phyloP scores from a whole-genome alignment of 53 echinoderm and acorn worm species.

The Paracentrotus lividus region DNA sequence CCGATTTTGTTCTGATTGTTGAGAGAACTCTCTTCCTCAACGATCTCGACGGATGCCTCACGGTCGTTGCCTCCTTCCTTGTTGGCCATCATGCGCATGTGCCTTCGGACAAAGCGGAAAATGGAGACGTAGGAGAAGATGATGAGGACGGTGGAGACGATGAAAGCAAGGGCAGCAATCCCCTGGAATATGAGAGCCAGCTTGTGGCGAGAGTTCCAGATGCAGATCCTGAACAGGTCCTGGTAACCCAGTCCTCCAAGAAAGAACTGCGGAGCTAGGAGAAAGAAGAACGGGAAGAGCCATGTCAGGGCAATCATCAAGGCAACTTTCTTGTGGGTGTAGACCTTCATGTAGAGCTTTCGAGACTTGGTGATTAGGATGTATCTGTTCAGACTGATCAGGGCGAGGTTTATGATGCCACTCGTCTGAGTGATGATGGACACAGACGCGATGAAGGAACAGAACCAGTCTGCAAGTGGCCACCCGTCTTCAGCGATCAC shows the following conservation, averaged over 20 bases:
- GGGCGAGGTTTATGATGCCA: conserved; percentile 57
- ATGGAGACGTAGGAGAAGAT: conserved; percentile 70
- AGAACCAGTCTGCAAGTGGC: conserved; percentile 57
- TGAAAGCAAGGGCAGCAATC: conserved; percentile 54
- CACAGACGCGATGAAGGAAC: conserved; percentile 23
- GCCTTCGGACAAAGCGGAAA: conserved; percentile 52
- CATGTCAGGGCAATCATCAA: conserved; percentile 61
- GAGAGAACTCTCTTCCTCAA: conserved; percentile 31
- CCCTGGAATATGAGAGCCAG: conserved; percentile 66
- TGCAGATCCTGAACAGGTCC: conserved; percentile 40
- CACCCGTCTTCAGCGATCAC: conserved; percentile 56
- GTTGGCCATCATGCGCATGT: conserved; percentile 60
- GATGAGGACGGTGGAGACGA: conserved; percentile 55
- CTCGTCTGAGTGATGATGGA: conserved; percentile 35
- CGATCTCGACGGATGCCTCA: background rate
- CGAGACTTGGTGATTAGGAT: conserved; percentile 65
- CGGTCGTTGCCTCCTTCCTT: conserved; percentile 22
- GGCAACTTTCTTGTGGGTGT: conserved; percentile 27
- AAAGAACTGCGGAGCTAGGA: conserved; percentile 60
- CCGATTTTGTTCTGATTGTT: background rate
- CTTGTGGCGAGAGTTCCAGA: conserved; percentile 62
- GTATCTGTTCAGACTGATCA: conserved; percentile 55
- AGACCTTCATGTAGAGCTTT: conserved; percentile 41
- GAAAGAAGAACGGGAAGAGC: conserved; percentile 67
- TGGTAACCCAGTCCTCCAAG: conserved; percentile 62